Evolutionary conservation across 1,140 invertebrate genomes (phyloP), one percentile per base, ranked within the genome.

Genomic region (Metopolophium dirhodum): DNA sequence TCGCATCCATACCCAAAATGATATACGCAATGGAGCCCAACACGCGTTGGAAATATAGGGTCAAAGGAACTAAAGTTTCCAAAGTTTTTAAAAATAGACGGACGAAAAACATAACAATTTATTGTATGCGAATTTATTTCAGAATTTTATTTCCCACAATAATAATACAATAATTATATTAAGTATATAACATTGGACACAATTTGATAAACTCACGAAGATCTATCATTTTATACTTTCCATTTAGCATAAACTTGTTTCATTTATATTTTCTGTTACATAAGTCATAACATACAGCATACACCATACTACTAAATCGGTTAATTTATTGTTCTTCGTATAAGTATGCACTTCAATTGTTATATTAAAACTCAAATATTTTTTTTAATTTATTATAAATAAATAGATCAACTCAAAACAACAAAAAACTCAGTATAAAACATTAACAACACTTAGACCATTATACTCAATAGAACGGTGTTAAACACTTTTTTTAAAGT

Each of bases 21-120:
- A 90, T 77, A 90, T 45, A 30, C 26, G 26, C 45, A 23, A 68
- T 68, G 14, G 45, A 41, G 68, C 4, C 23, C 7, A 26, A 57
- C 41, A 57, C 23, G 22, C 54, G 35, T 57, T n/a, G 88, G 22
- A n/a, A 37, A 57, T 37, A 54, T 41, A 90, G 51, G 30, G 88
- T 57, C 37, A 37, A 90, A 54, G 18, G 37, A 90, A n/a, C n/a
- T 14, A n/a, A 89, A 90, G 1, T 90, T 37, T 8, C 20, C 3
- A 41, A 90, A 90, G n/a, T 37, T 90, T 37, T 90, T 26, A 57
- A 90, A 35, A 57, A 89, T 54, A 57, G 14, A n/a, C n/a, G n/a
- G 41, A 30, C 23, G 23, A 30, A 47, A 86, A n/a, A 47, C 6
- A 49, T 49, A 47, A 49, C n/a, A 14, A 49, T 47, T 77, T 77